Conservation (phyloP, 2,797 vertebrate genomes). For the Spizella passerina region DNA sequence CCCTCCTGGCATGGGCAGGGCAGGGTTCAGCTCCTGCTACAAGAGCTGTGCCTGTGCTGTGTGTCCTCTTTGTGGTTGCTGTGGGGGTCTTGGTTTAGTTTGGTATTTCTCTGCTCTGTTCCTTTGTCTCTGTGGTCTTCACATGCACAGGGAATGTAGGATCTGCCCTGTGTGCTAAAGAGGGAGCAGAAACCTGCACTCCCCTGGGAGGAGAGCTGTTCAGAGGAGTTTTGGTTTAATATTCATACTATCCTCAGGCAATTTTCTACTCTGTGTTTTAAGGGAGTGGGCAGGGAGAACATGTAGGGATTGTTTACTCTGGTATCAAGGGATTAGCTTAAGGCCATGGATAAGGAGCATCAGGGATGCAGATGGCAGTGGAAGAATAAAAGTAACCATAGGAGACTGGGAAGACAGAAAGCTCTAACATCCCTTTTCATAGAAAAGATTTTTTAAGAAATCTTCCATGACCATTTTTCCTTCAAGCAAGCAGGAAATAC, state of each 20-base stretch:
- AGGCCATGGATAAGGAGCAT: background rate
- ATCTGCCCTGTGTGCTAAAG: accelerated
- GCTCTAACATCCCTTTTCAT: background rate
- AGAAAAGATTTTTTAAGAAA: background rate
- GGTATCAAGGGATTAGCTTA: background rate
- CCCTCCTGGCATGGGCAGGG: background rate
- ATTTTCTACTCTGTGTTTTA: background rate
- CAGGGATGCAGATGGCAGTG: background rate
- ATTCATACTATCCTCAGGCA: background rate
- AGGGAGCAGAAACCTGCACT: background rate
- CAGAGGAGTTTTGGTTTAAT: background rate
- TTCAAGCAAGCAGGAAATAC: background rate
- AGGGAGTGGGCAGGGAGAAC: background rate
- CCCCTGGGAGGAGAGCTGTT: background rate
- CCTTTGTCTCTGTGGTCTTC: background rate
- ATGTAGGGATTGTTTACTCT: background rate
- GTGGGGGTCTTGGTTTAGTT: background rate
- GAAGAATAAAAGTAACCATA: background rate
- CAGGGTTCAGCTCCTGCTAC: background rate
- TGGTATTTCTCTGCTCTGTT: background rate
- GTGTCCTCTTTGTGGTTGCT: background rate
- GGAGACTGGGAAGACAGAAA: background rate
- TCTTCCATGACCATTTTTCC: background rate
- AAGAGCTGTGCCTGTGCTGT: background rate
- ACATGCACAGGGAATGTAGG: background rate